phyloP scores from a whole-genome alignment of 2,888 invertebrate species.

The Sarcophaga variegata region DNA sequence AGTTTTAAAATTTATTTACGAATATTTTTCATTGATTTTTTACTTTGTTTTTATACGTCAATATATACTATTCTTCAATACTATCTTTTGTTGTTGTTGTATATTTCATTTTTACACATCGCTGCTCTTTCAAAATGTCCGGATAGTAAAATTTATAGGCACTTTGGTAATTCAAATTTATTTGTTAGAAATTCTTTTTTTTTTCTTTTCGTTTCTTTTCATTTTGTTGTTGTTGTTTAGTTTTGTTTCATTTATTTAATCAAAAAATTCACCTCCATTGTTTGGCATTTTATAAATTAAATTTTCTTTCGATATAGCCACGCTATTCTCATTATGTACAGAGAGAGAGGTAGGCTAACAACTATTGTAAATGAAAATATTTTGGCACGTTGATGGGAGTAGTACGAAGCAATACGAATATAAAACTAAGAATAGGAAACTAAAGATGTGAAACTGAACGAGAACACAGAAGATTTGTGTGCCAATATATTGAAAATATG shows the following conservation, averaged over 20 bases:
- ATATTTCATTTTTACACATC: background rate
- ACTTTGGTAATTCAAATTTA: background rate
- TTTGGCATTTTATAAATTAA: background rate
- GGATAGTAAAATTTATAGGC: background rate
- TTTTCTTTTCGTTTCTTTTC: background rate
- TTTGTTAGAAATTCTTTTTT: background rate
- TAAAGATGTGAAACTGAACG: too few species aligned
- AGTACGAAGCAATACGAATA: too few species aligned
- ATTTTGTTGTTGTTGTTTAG: background rate
- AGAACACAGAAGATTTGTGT: too few species aligned
- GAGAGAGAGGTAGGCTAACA: background rate
- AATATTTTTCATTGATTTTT: background rate
- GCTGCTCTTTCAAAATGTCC: background rate
- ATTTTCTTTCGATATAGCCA: background rate
- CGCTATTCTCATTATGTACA: background rate
- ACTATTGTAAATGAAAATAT: background rate
- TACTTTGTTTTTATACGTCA: background rate
- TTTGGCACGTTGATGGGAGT: background rate
- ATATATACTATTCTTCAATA: background rate
- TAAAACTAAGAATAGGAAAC: too few species aligned
- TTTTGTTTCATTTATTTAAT: background rate
- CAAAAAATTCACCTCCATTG: background rate
- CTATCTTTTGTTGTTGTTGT: background rate
- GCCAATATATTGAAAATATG: too few species aligned
- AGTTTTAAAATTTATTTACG: background rate